Evolutionary conservation across 1,140 invertebrate species (phyloP), one percentile per base, ranked within the genome.

Genomic region (Drosophila tristis): DNA sequence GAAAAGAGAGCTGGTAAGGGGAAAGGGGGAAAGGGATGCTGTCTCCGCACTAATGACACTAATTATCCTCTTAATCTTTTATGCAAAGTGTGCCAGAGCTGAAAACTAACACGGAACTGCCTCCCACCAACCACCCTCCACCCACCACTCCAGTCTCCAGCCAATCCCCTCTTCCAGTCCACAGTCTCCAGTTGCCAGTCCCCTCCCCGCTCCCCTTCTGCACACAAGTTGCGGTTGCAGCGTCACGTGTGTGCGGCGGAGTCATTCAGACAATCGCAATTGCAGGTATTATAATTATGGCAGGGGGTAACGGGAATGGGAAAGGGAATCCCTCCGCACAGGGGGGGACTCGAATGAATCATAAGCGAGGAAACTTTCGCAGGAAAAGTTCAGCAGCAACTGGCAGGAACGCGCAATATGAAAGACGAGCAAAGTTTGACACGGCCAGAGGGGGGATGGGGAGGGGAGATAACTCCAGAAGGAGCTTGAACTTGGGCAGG

Each of bases 61-160:
- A 86, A 86, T 87, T 87, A 87, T 78, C 70, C 81, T 78, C 78
- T 75, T 86, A 87, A 86, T 86, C 82, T 86, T 68, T 78, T 78
- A 86, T 87, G 78, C 74, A 86, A 87, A 86, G 86, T 80, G 64
- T 86, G 67, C 66, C 35, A 59, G 67, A 71, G 60, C 35, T 43
- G 49, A 50, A 31, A 45, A 45, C 56, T 35, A 35, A 39, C 58
- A 25, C 50, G 25, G 43, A 44, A 62, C 58, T 29, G 49, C 16
- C 20, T 29, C 0, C 11, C 35, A 11, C 31, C 6, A 2, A 0
- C 23, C 23, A 11, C 31, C 6, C 23, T 4, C 23, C 23, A 20
- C 20, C 23, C 23, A 4, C 23, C 23, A 25, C 20, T 20, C 20
- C 20, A 20, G 1, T 20, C 20, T 20, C 20, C 20, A 20, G 20